phyloP scores from a whole-genome alignment of 2,113 vertebrate genomes.

The Salvelinus alpinus region DNA sequence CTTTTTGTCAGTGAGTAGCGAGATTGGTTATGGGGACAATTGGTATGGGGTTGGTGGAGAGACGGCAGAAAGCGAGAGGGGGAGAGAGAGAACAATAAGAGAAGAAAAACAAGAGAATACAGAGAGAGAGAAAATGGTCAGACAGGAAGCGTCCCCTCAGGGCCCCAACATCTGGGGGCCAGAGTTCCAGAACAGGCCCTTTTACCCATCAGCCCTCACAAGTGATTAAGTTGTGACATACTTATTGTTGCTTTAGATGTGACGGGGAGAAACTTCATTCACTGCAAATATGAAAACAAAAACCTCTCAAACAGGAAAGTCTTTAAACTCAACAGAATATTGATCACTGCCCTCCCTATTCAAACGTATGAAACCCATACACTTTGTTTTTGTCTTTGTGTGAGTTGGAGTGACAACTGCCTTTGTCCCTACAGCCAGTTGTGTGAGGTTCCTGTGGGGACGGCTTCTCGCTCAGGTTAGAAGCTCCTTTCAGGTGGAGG shows the following conservation, averaged over 20 bases:
- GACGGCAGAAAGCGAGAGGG: background rate
- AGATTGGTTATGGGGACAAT: background rate
- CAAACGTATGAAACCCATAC: slow-evolving; percentile 29
- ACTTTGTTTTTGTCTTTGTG: slow-evolving; percentile 7
- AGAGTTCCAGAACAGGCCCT: slow-evolving; percentile 36
- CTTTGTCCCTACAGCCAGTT: slow-evolving; percentile 37
- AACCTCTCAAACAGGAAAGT: slow-evolving; percentile 2
- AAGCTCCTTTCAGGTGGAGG: slow-evolving; percentile 32
- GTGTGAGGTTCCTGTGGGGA: slow-evolving; percentile 26
- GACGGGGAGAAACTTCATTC: background rate
- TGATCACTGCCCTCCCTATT: slow-evolving; percentile 23
- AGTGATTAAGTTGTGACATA: slow-evolving; percentile 10
- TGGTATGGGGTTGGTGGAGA: background rate
- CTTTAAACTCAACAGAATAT: background rate
- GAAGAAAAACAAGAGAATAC: background rate
- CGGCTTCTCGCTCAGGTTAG: slow-evolving; percentile 32
- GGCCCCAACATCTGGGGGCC: slow-evolving; percentile 61
- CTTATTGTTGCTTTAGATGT: slow-evolving; percentile 10
- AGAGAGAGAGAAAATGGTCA: slow-evolving; percentile 37
- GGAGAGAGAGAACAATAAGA: background rate
- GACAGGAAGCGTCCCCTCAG: slow-evolving; percentile 61
- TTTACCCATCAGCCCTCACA: background rate
- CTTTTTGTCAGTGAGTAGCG: background rate
- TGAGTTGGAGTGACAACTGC: background rate
- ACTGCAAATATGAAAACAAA: slow-evolving; percentile 34